A percentile compares a stretch with the other conserved stretches of the same genome.
Evolutionary conservation across 2,113 vertebrate species (phyloP).

Genomic region (Paramormyrops kingsleyae): DNA sequence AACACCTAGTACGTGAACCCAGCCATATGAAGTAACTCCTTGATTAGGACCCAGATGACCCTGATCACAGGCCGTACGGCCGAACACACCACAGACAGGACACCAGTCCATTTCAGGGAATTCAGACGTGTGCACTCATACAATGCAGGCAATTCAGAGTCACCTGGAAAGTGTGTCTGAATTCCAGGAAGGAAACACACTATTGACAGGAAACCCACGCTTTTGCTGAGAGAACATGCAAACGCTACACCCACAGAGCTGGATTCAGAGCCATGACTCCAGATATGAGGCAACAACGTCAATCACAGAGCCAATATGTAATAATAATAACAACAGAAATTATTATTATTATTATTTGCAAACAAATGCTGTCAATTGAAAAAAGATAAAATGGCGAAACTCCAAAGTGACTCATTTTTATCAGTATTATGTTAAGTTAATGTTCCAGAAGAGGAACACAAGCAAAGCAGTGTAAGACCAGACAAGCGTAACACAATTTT

Average conservation of each 20-base stretch:
- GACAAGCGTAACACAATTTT: neutral
- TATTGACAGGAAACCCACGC: neutral
- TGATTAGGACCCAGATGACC: neutral
- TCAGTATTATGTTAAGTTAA: neutral
- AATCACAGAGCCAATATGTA: neutral
- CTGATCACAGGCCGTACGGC: neutral
- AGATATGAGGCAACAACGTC: neutral
- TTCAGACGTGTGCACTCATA: neutral
- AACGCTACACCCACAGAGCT: neutral
- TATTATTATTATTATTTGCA: neutral
- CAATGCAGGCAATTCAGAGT: neutral
- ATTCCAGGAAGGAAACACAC: neutral
- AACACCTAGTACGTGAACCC: neutral
- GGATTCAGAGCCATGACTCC: neutral
- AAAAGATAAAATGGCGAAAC: slow-evolving; percentile 1
- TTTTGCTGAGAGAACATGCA: neutral
- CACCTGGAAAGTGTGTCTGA: neutral
- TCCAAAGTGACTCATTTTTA: neutral
- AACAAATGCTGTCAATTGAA: neutral
- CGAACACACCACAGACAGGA: neutral
- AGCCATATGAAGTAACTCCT: neutral
- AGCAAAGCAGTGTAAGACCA: neutral
- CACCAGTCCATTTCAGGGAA: neutral
- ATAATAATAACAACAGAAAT: neutral
- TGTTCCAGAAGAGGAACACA: neutral